Percentiles rank a stretch among this genome's conserved stretches.
Conservation (phyloP, 2,797 vertebrate species). For the Arnoldichthys spilopterus region DNA sequence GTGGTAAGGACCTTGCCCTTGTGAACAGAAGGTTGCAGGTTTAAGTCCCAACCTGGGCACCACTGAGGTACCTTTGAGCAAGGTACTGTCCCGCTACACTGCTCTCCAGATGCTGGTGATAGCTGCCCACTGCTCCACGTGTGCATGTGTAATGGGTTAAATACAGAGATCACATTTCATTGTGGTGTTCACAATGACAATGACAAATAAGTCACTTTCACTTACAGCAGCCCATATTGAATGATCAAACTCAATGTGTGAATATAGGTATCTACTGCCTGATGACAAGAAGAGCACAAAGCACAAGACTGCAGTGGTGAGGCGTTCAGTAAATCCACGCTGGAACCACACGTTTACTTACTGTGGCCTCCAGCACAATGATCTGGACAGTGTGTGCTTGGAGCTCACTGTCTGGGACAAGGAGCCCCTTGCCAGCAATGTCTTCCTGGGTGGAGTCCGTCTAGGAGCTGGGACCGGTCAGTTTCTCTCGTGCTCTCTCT, state of each 20-base stretch:
- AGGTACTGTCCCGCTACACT: too few relatives aligned
- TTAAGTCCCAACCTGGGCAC: too few relatives aligned
- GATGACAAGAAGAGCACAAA: slow-evolving; percentile 95
- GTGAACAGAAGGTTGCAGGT: too few relatives aligned
- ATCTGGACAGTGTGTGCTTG: slow-evolving; percentile 90
- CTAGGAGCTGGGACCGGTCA: slow-evolving; percentile 90
- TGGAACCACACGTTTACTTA: slow-evolving; percentile 97
- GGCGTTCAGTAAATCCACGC: slow-evolving; percentile 89
- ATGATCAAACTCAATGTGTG: slow-evolving; percentile 15
- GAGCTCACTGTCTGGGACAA: slow-evolving; percentile 98
- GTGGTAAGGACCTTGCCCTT: too few relatives aligned
- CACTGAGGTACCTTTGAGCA: too few relatives aligned
- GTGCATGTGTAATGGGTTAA: too few relatives aligned
- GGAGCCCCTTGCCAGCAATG: slow-evolving; percentile 92
- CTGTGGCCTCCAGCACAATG: slow-evolving; percentile 85
- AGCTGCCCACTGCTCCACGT: too few relatives aligned
- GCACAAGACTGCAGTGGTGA: slow-evolving; percentile 93
- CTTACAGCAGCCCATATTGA: too few relatives aligned
- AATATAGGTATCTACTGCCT: slow-evolving; percentile 89
- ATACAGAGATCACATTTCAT: too few relatives aligned
- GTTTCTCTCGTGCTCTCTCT: slow-evolving; percentile 36
- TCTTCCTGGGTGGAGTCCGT: slow-evolving; percentile 94
- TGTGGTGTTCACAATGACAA: too few relatives aligned
- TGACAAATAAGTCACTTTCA: too few relatives aligned
- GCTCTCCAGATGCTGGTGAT: too few relatives aligned